Base-by-base conservation (phyloP, 2,888 invertebrate genomes). In the Amphipoea oculea region DNA sequence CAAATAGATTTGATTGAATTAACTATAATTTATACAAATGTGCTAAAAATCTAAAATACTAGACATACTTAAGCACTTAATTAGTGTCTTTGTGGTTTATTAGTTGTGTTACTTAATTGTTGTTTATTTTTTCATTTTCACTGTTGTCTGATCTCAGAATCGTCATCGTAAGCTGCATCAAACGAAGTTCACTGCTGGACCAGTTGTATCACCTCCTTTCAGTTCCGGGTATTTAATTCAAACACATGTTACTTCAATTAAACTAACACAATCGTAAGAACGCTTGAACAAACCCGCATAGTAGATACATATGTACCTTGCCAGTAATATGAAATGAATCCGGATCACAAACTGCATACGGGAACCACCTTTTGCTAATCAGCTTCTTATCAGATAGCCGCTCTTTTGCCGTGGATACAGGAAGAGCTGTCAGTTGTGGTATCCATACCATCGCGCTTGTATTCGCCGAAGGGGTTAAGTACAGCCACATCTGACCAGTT, bases 201-300 rank as follows among this genome's bases (percentile, higher is more conserved):
- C 1, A 23, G 36, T 20, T 20, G 7, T 23, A 6, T 29, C 54
- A 63, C 42, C 63, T 62, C 51, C 11, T 73, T 42, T 57, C 7
- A 42, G 14, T 4, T 29, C 14, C 7, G 11, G 20, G 23, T 57
- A 40, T 62, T 40, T n/a, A 20, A 40, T 82, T 57, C 17, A 68
- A 48, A 65, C 51, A 69, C 6, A 20, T 63, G 17, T 70, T 23
- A 42, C 29, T 40, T 36, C 2, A 54, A 68, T 20, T 57, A 36
- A 57, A 70, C 0, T 65, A 51, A 66, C 0, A 54, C 1, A 48
- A 62, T 57, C 54, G 17, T 77, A 74, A 62, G 73, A 54, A 36
- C 23, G 36, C 48, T n/a, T n/a, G 12, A 29, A 57, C 45, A 29
- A 65, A 17, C 76, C 76, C 86, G 74, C 76, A 73, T 82, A 54